Base-by-base conservation (phyloP, 2,888 invertebrate genomes). In the Unio delphinus region DNA sequence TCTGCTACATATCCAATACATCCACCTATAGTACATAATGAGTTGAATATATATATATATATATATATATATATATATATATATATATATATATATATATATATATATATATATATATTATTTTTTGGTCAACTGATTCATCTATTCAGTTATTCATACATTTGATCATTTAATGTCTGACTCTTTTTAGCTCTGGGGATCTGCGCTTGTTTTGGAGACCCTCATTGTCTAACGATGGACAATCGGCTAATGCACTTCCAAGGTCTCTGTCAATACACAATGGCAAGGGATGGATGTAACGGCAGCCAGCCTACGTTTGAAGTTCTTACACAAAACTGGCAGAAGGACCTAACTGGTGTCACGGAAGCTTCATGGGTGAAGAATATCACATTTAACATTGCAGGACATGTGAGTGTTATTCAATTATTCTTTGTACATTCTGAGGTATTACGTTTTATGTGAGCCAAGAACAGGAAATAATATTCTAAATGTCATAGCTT, bases 121-220 rank as follows among this genome's bases (percentile, higher is more conserved):
- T 3, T 45, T 11, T 1, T 0, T 20, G 1, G 1, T 64, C 2
- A 1, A 63, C 23, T 7, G 58, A 20, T 26, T 55, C 26, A 55
- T 64, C 54, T 62, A 59, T 59, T 17, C 23, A 59, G 20, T 28
- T 45, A 18, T n/a, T 23, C 15, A 17, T 11, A 23, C 30, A 61
- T 61, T 23, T 45, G 15, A 45, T 45, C 45, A 45, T 45, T 45
- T 45, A 45, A 45, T 45, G 45, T 11, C 3, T 45, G 3, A 11
- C 2, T 45, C 45, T 64, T 7, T 55, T 20, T 73, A 87, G 87
- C 82, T 55, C 45, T 85, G 28, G 86, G 83, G 11, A 66, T 76
- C 45, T 88, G 88, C 67, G 59, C 79, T 2, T 87, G 86, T 72
- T 87, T 85, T 71, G 88, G 88, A 5, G 88, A 88, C 61, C 88